Evolutionary conservation across 92 coral and sea anemone genomes (phyloP).

Genomic region (Zoanthus sociatus): DNA sequence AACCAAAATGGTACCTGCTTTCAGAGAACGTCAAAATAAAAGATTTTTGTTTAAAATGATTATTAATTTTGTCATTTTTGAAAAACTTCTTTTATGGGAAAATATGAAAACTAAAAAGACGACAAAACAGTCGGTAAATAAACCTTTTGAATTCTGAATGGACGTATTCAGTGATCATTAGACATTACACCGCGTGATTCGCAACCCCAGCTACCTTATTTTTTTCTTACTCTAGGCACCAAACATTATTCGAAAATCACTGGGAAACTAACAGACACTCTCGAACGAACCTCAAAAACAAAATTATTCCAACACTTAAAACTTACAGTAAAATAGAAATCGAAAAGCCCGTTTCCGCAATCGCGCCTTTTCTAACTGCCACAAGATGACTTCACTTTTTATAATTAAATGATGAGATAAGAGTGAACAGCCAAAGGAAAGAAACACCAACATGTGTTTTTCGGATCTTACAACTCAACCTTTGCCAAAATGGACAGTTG

Average conservation of each 20-base stretch:
- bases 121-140: too few species aligned
- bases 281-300: not conserved
- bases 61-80: not conserved
- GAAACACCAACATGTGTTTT: too few species aligned
- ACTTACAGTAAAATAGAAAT: constrained; percentile 20
- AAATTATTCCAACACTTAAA: not conserved
- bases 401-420: constrained; percentile 44
- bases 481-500: too few species aligned
- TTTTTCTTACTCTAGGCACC: not conserved
- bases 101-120: too few species aligned
- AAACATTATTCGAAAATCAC: not conserved
- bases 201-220: not conserved
- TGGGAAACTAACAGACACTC: not conserved
- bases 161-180: not conserved
- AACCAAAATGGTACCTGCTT: constrained; percentile 33
- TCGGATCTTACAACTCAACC: too few species aligned
- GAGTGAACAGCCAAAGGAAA: too few species aligned
- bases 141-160: not conserved
- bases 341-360: not conserved
- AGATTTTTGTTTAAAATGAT: not conserved
- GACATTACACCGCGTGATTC: not conserved
- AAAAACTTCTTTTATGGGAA: not conserved
- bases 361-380: not conserved
- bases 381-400: constrained; percentile 35
- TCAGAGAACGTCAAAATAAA: not conserved